A percentile compares a stretch with the other conserved stretches of the same genome.
Evolutionary conservation across 2,888 invertebrate species (phyloP).

Genomic region (Hololepta plana): DNA sequence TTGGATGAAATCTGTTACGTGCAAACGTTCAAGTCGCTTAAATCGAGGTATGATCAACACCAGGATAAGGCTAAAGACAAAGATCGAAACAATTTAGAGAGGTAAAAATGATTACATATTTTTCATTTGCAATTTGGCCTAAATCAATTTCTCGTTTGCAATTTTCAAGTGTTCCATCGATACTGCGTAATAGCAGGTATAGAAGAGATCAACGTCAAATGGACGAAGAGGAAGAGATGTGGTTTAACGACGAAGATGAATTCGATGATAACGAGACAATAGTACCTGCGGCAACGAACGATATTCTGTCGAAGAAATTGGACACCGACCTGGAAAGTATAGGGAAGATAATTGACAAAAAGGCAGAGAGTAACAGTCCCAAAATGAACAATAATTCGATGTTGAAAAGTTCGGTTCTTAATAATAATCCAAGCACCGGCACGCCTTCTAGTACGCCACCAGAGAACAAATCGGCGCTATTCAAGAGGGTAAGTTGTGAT

Average conservation of each 20-base stretch:
- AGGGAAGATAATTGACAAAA: conserved; percentile 26
- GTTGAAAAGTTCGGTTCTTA: conserved; percentile 25
- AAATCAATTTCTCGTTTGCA: neutral
- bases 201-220: conserved; percentile 83
- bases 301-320: conserved; percentile 35
- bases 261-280: conserved; percentile 60
- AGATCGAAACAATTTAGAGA: conserved; percentile 54
- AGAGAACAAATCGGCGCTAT: conserved; percentile 29
- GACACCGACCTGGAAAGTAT: conserved; percentile 41
- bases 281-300: conserved; percentile 30
- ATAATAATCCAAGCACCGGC: conserved; percentile 26
- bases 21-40: conserved; percentile 90
- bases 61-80: conserved; percentile 80
- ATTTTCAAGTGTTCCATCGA: conserved; percentile 49
- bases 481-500: conserved; percentile 31
- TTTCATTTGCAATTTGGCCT: conserved; percentile 4
- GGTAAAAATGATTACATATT: conserved; percentile 38
- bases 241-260: conserved; percentile 96
- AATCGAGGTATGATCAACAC: conserved; percentile 77
- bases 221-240: conserved; percentile 97
- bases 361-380: conserved; percentile 23
- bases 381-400: conserved; percentile 21
- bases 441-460: conserved; percentile 17
- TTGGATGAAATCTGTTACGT: conserved; percentile 94
- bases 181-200: conserved; percentile 64